Evolutionary conservation across 2,113 vertebrate genomes (phyloP).

Genomic region (Lontra canadensis): DNA sequence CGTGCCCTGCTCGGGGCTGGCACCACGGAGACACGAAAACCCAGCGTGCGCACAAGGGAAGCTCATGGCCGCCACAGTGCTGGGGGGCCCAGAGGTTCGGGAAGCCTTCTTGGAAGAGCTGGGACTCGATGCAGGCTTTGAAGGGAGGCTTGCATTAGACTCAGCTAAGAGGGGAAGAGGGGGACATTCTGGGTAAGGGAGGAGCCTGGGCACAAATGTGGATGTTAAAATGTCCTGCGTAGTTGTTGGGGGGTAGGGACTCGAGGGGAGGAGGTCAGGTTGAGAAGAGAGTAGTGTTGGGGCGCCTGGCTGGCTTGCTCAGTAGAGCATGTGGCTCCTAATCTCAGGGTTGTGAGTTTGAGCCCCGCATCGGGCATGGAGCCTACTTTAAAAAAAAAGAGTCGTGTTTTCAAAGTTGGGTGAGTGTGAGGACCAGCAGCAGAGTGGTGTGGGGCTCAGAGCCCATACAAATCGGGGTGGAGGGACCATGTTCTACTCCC

Average conservation of each 20-base stretch:
- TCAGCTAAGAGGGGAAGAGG: not conserved
- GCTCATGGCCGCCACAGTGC: not conserved
- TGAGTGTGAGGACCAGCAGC: not conserved
- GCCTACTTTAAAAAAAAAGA: not conserved
- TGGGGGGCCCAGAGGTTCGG: not conserved
- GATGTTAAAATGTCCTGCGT: not conserved
- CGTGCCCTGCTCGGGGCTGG: not conserved
- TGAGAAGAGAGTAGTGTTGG: not conserved
- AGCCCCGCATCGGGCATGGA: not conserved
- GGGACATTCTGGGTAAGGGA: not conserved
- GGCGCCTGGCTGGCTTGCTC: not conserved
- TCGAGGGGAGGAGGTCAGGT: not conserved
- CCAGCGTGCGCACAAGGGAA: not conserved
- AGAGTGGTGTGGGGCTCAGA: not conserved
- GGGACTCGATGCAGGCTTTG: not conserved
- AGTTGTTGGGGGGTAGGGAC: not conserved
- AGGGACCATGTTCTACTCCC: rapidly evolving
- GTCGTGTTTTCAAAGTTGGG: not conserved
- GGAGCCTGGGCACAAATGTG: not conserved
- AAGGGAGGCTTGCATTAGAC: too few relatives aligned
- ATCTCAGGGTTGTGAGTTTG: not conserved
- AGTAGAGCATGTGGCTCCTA: not conserved
- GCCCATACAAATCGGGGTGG: not conserved
- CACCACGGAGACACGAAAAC: rapidly evolving
- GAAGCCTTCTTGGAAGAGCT: not conserved